Conservation (phyloP, 2,797 vertebrate genomes). For the Naso thynnoides region DNA sequence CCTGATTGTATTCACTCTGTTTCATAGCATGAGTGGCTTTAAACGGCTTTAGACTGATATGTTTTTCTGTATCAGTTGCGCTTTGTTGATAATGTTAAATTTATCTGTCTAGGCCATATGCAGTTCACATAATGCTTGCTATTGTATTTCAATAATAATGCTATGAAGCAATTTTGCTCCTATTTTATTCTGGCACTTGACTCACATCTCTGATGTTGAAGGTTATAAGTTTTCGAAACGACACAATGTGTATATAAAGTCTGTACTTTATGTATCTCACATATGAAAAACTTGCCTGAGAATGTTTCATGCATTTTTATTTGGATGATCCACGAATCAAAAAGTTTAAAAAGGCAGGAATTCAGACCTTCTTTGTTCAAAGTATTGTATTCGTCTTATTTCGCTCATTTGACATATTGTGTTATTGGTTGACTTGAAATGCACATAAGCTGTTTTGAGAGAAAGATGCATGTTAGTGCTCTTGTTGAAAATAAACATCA, state of each 20-base stretch:
- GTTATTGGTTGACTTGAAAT: slow-evolving; percentile 40
- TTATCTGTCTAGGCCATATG: slow-evolving; percentile 13
- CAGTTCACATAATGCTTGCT: slow-evolving; percentile 15
- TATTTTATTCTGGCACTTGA: slow-evolving; percentile 10
- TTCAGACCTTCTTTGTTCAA: background rate
- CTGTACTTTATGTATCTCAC: background rate
- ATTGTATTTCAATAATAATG: background rate
- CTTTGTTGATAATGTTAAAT: slow-evolving; percentile 2
- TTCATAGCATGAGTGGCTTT: slow-evolving; percentile 26
- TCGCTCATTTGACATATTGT: slow-evolving; percentile 46
- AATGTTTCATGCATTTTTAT: slow-evolving; percentile 17
- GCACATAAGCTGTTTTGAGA: slow-evolving; percentile 37
- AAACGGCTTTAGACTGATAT: background rate
- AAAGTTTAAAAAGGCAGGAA: background rate
- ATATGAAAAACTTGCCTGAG: background rate
- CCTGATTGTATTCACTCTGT: slow-evolving; percentile 20
- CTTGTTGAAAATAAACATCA: slow-evolving; percentile 57
- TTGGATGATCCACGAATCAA: slow-evolving; percentile 7
- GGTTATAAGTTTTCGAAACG: slow-evolving; percentile 23
- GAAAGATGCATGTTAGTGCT: slow-evolving; percentile 28
- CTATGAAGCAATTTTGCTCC: slow-evolving; percentile 12
- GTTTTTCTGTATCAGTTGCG: slow-evolving; percentile 8
- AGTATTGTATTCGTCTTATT: slow-evolving; percentile 15
- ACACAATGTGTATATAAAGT: slow-evolving; percentile 1
- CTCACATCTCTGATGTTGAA: slow-evolving; percentile 3